Conservation (phyloP, 1,140 invertebrate genomes). For the Orchestia grillus region DNA sequence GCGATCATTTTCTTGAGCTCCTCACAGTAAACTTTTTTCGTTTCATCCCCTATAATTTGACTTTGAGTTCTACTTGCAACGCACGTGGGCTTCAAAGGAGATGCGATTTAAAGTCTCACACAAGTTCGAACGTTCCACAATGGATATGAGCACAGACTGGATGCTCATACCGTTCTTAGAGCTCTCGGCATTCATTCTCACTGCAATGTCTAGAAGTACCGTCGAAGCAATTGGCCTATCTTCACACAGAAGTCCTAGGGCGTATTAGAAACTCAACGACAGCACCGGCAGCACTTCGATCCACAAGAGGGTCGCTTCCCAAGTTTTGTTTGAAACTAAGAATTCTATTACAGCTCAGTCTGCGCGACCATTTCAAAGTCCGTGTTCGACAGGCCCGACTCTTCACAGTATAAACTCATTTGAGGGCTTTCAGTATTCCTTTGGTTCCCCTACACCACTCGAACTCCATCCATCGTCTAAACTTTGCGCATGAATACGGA, state of each 20-base stretch:
- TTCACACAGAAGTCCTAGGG: not conserved
- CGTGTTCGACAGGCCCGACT: not conserved
- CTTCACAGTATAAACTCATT: slow-evolving; percentile 9
- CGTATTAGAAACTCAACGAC: not conserved
- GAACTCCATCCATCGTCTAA: slow-evolving; percentile 34
- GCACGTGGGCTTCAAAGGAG: not conserved
- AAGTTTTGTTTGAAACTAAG: slow-evolving; percentile 10
- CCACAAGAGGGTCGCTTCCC: not conserved
- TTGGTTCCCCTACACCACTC: not conserved
- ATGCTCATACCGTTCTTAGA: not conserved
- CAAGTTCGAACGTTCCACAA: not conserved
- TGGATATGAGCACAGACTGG: not conserved
- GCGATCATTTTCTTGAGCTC: too few relatives aligned
- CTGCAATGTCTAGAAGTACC: not conserved
- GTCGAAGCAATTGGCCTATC: not conserved
- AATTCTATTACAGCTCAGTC: not conserved
- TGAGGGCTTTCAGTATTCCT: not conserved
- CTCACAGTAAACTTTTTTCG: too few relatives aligned
- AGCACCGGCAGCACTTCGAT: not conserved
- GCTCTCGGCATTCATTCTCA: not conserved
- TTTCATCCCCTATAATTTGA: not conserved
- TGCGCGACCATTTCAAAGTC: not conserved
- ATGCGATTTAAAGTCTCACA: not conserved
- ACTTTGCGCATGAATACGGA: slow-evolving; percentile 41
- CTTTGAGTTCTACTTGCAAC: not conserved